phyloP scores from a whole-genome alignment of 1,140 invertebrate genomes.

The Meloidogyne chitwoodi region DNA sequence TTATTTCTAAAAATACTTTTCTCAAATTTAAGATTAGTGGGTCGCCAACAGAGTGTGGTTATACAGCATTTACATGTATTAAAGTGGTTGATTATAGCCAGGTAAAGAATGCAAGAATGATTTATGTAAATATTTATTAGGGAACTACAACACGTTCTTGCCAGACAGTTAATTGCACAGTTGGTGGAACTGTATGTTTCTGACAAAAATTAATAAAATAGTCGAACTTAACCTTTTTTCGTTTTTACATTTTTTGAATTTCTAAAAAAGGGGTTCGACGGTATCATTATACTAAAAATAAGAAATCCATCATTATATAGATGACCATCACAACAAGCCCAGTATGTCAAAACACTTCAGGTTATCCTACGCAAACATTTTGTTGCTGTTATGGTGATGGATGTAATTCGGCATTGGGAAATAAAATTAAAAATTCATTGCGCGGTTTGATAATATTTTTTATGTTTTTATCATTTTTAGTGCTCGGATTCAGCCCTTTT shows the following conservation, averaged over 20 bases:
- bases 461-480: not conserved
- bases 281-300: not conserved
- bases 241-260: not conserved
- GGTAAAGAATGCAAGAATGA: not conserved
- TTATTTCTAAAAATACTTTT: not conserved
- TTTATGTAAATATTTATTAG: not conserved
- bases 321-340: not conserved
- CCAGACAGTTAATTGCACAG: conserved; percentile 17
- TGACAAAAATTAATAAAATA: not conserved
- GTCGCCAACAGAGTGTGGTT: not conserved
- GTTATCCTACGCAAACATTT: not conserved
- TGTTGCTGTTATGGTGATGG: conserved; percentile 23
- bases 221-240: not conserved
- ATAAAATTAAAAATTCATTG: not conserved
- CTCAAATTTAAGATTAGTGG: not conserved
- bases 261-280: not conserved
- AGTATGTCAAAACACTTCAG: not conserved
- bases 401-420: conserved; percentile 10
- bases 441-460: not conserved
- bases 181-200: not conserved
- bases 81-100: not conserved
- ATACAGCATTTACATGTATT: not conserved
- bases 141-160: conserved; percentile 9
- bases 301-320: not conserved
- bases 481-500: not conserved